phyloP scores from a whole-genome alignment of 2,888 invertebrate species.

The Oxytorus armatus region DNA sequence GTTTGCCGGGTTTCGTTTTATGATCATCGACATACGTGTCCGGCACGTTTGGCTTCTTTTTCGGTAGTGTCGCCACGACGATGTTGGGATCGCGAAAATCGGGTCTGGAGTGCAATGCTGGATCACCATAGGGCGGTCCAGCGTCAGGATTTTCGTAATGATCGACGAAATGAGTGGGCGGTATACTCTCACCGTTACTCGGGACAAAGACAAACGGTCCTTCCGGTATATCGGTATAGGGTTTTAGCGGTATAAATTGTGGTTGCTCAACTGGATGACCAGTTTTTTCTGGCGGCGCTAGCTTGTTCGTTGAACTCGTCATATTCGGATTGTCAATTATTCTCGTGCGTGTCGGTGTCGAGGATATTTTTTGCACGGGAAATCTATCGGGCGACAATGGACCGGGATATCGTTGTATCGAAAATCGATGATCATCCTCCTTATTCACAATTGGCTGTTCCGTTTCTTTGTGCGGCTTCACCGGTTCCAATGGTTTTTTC shows the following conservation, averaged over 20 bases:
- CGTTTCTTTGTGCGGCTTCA: slow-evolving; percentile 78
- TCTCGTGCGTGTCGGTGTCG: slow-evolving; percentile 42
- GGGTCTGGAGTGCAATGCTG: slow-evolving; percentile 66
- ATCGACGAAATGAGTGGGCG: slow-evolving; percentile 72
- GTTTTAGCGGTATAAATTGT: slow-evolving; percentile 77
- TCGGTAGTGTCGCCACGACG: slow-evolving; percentile 71
- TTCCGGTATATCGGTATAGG: slow-evolving; percentile 68
- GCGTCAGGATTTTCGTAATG: slow-evolving; percentile 75
- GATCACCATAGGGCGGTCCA: slow-evolving; percentile 76
- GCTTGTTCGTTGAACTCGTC: slow-evolving; percentile 70
- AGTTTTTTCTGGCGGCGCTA: slow-evolving; percentile 63
- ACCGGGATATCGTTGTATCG: slow-evolving; percentile 75
- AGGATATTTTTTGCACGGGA: slow-evolving; percentile 50
- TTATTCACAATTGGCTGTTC: slow-evolving; percentile 62
- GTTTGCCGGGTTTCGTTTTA: slow-evolving; percentile 69
- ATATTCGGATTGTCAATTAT: slow-evolving; percentile 65
- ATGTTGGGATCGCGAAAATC: slow-evolving; percentile 77
- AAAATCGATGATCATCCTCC: slow-evolving; percentile 16
- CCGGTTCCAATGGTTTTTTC: slow-evolving; percentile 79
- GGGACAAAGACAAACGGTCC: slow-evolving; percentile 74
- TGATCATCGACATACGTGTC: slow-evolving; percentile 66
- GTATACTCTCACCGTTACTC: slow-evolving; percentile 75
- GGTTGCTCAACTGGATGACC: slow-evolving; percentile 73
- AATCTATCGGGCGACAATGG: slow-evolving; percentile 79
- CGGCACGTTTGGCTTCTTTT: slow-evolving; percentile 73